Percentiles rank a stretch among this genome's conserved stretches.
Evolutionary conservation across 2,113 vertebrate species (phyloP).

Genomic region (Falcunculus frontatus): DNA sequence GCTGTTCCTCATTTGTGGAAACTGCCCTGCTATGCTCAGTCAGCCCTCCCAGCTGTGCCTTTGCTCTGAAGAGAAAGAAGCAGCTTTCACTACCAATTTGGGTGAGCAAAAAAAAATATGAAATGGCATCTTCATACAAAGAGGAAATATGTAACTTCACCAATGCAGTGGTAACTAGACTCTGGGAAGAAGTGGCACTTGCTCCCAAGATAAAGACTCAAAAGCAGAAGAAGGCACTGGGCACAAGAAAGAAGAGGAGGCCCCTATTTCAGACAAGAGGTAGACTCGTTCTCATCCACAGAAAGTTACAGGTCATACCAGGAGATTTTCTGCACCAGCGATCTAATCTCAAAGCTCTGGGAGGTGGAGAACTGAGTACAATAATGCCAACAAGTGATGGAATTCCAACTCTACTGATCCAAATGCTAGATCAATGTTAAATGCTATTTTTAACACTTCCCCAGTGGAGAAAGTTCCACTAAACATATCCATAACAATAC

Average conservation of each 20-base stretch:
- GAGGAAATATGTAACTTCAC: not conserved
- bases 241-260: not conserved
- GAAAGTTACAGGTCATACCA: not conserved
- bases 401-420: not conserved
- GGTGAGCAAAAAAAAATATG: not conserved
- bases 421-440: not conserved
- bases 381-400: not conserved
- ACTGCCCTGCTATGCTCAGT: not conserved
- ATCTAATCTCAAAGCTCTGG: not conserved
- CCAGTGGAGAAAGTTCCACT: rapidly evolving
- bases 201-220: not conserved
- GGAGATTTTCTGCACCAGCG: not conserved
- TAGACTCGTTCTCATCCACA: not conserved
- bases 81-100: not conserved
- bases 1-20: not conserved
- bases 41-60: not conserved
- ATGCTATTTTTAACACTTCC: not conserved
- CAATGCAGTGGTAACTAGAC: not conserved
- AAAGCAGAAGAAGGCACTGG: not conserved
- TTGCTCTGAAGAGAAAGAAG: not conserved
- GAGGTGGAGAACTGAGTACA: not conserved
- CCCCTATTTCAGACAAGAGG: not conserved
- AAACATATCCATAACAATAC: not conserved
- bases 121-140: not conserved
- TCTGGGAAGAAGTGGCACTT: not conserved